A percentile compares a stretch with the other conserved stretches of the same genome.
These are phyloP conservation scores for Drosophila saltans DNA, from an alignment of 1,140 invertebrate species.

Conservation along the genomic window DNA sequence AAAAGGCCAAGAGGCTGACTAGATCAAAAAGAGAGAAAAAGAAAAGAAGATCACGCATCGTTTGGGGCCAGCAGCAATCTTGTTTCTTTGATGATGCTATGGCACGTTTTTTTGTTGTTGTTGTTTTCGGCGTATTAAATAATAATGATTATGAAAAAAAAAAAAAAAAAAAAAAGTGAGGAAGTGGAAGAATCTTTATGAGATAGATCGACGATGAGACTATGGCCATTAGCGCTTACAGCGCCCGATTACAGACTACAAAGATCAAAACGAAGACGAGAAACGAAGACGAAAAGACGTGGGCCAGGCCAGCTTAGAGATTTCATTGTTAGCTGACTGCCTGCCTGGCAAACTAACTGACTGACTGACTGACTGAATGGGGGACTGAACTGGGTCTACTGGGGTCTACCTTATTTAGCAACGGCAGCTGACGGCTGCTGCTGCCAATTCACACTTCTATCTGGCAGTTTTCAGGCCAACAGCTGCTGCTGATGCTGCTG, in stretches of 20 bases:
- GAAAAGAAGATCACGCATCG: constrained; percentile 49
- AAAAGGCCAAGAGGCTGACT: no score
- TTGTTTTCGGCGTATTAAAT: constrained; percentile 77
- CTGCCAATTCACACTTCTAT: constrained; percentile 72
- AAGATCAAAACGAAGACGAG: constrained; percentile 21
- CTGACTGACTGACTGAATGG: background rate
- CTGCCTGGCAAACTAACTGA: background rate
- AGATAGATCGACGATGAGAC: constrained; percentile 52
- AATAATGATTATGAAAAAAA: constrained; percentile 71
- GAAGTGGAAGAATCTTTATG: constrained; percentile 76
- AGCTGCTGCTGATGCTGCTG: constrained; percentile 12
- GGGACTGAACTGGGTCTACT: constrained; percentile 7
- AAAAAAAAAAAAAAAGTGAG: constrained; percentile 56
- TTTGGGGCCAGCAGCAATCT: constrained; percentile 56
- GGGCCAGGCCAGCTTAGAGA: constrained; percentile 42
- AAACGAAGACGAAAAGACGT: constrained; percentile 39
- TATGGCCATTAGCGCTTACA: constrained; percentile 78
- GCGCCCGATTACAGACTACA: constrained; percentile 75
- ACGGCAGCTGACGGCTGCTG: constrained; percentile 61
- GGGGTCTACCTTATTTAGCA: constrained; percentile 63
- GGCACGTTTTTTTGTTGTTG: constrained; percentile 55
- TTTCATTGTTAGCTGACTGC: constrained; percentile 64
- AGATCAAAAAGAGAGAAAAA: background rate
- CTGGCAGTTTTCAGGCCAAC: constrained; percentile 42
- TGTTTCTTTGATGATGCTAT: constrained; percentile 70